Conservation (phyloP, 2,888 invertebrate genomes). For the Heliconius hortense region DNA sequence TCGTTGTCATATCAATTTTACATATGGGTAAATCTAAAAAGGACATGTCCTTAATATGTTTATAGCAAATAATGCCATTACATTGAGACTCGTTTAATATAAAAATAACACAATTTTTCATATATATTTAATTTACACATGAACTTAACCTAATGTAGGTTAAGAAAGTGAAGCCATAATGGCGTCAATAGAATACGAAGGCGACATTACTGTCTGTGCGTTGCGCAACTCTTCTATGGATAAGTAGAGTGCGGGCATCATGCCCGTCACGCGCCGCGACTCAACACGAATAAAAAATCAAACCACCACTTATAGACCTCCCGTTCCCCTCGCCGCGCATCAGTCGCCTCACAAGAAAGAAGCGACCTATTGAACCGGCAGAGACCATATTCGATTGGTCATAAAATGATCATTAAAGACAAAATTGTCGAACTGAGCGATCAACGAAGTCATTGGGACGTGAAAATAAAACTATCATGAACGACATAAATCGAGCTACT, state of each 20-base stretch:
- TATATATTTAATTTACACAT: not conserved
- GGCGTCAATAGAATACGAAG: slow-evolving; percentile 68
- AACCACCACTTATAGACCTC: slow-evolving; percentile 54
- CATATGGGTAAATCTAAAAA: too few species aligned
- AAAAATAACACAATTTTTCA: not conserved
- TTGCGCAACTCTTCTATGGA: slow-evolving; percentile 69
- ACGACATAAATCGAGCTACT: slow-evolving; percentile 69
- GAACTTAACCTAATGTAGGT: slow-evolving; percentile 54
- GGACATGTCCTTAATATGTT: not conserved
- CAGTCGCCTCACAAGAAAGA: slow-evolving; percentile 47
- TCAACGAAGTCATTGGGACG: slow-evolving; percentile 68
- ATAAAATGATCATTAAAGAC: slow-evolving; percentile 55
- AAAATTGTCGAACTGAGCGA: slow-evolving; percentile 64
- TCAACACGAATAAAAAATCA: slow-evolving; percentile 55
- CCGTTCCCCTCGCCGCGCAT: slow-evolving; percentile 44
- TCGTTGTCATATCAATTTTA: too few species aligned
- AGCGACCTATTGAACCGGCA: slow-evolving; percentile 58
- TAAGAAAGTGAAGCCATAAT: slow-evolving; percentile 72
- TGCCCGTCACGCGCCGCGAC: slow-evolving; percentile 62
- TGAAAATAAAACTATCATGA: slow-evolving; percentile 77
- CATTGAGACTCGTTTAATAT: not conserved
- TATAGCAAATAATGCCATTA: not conserved
- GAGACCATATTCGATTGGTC: slow-evolving; percentile 57
- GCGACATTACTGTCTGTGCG: slow-evolving; percentile 55
- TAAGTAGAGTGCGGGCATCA: slow-evolving; percentile 58